These are phyloP conservation scores for Tachycineta bicolor DNA, from an alignment of 2,113 vertebrate genomes.

Conservation along the genomic window DNA sequence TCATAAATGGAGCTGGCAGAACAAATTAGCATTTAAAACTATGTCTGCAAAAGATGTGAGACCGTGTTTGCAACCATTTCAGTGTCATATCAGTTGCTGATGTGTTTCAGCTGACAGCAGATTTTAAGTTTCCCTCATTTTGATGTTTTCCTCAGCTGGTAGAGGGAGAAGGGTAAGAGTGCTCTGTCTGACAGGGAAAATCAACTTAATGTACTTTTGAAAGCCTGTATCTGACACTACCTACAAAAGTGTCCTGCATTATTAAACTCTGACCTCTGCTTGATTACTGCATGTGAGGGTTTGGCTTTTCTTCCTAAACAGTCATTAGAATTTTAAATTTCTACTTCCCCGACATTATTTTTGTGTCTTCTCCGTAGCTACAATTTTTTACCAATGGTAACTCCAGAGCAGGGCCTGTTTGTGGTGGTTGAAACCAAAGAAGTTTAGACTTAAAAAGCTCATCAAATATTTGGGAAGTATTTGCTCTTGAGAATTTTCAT, in stretches of 20 bases:
- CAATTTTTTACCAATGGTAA: neutral
- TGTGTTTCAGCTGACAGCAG: neutral
- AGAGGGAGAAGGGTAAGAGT: neutral
- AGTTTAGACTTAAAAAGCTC: neutral
- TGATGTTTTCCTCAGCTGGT: neutral
- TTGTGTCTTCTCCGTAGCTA: neutral
- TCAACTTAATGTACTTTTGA: neutral
- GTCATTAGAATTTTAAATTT: neutral
- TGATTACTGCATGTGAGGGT: neutral
- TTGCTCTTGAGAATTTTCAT: neutral
- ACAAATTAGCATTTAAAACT: neutral
- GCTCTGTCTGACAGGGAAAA: neutral
- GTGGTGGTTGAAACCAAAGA: neutral
- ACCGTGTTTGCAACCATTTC: neutral
- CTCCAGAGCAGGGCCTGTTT: neutral
- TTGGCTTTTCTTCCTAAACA: neutral
- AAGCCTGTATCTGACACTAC: neutral
- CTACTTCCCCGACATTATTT: neutral
- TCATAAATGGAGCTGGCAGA: neutral
- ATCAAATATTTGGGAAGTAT: neutral
- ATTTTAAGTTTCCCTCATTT: neutral
- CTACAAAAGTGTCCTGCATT: neutral
- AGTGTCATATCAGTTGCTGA: neutral
- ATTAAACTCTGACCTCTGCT: neutral
- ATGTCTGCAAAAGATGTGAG: neutral